Evolutionary conservation across 2,113 vertebrate species (phyloP).

Genomic region (Microcebus murinus): DNA sequence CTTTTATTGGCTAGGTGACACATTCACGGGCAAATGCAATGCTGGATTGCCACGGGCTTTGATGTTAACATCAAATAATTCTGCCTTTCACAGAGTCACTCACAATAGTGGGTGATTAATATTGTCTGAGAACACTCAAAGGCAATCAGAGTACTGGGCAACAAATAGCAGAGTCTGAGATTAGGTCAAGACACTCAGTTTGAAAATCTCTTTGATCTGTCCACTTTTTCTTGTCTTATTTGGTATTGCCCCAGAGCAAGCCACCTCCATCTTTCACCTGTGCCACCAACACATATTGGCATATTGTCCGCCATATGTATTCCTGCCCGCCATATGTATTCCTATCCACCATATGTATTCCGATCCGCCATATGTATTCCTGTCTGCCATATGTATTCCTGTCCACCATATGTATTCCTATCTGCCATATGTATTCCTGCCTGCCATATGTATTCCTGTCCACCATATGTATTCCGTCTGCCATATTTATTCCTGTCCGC

Average conservation of each 20-base stretch:
- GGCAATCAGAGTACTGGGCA: not conserved
- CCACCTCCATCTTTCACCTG: not conserved
- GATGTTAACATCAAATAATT: slow-evolving; percentile 36
- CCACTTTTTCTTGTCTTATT: not conserved
- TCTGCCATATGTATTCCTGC: not conserved
- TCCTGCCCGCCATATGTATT: not conserved
- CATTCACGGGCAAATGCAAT: not conserved
- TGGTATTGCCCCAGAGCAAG: not conserved
- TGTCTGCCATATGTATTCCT: no score
- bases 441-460: not conserved
- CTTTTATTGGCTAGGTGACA: slow-evolving; percentile 28
- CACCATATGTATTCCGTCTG: not conserved
- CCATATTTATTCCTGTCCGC: not conserved
- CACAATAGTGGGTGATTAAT: not conserved
- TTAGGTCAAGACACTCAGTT: not conserved
- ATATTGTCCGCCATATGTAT: not conserved
- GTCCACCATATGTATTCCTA: not conserved
- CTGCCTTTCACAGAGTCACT: not conserved
- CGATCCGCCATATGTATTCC: not conserved
- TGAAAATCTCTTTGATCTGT: not conserved
- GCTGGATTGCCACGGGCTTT: slow-evolving; percentile 31
- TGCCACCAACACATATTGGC: not conserved
- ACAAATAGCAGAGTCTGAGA: not conserved
- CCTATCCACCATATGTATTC: not conserved
- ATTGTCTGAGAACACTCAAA: not conserved